Conservation (phyloP, 2,888 invertebrate genomes). For the Rhyacophila evoluta region DNA sequence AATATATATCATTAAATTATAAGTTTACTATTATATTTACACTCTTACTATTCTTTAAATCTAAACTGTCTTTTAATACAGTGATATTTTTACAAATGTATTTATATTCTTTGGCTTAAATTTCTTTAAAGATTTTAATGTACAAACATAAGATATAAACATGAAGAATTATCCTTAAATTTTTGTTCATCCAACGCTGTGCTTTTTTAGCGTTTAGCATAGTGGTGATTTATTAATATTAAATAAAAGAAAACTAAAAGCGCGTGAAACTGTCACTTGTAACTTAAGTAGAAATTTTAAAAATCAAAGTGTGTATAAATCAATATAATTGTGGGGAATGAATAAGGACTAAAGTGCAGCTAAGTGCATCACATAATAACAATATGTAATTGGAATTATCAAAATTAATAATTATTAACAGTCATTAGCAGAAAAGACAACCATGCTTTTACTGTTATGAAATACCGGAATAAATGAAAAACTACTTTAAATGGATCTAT, state of each 20-base stretch:
- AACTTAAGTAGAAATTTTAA: slow-evolving; percentile 16
- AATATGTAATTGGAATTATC: slow-evolving; percentile 32
- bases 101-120: too few relatives aligned
- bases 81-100: too few relatives aligned
- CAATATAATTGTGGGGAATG: slow-evolving; percentile 34
- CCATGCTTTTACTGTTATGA: slow-evolving; percentile 42
- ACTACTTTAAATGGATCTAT: neutral
- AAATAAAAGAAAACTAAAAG: slow-evolving; percentile 28
- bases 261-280: slow-evolving; percentile 14
- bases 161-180: neutral
- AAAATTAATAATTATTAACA: slow-evolving; percentile 40
- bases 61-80: too few relatives aligned
- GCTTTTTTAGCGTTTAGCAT: slow-evolving; percentile 24
- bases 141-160: neutral
- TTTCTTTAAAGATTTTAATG: too few relatives aligned
- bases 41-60: too few relatives aligned
- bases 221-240: neutral
- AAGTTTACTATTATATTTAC: too few relatives aligned
- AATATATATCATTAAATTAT: too few relatives aligned
- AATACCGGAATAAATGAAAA: neutral
- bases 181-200: slow-evolving; percentile 16
- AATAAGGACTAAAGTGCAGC: slow-evolving; percentile 47
- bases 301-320: slow-evolving; percentile 28
- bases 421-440: slow-evolving; percentile 53
- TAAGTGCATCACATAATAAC: slow-evolving; percentile 51